These are phyloP conservation scores for Campoplex capitator DNA, from an alignment of 2,888 invertebrate genomes.

Conservation along the genomic window DNA sequence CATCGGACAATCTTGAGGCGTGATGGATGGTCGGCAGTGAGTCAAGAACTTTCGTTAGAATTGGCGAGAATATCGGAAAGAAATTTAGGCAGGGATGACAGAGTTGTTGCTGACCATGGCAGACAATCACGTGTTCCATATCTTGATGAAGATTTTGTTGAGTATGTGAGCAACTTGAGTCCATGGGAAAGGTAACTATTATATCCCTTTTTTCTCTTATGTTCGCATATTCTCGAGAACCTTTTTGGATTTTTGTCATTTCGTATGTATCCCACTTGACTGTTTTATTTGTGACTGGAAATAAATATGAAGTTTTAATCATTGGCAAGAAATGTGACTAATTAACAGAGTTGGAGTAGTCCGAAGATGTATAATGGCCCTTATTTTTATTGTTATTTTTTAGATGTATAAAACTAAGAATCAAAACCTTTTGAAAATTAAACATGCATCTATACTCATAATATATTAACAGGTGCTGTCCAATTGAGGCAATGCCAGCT, in stretches of 20 bases:
- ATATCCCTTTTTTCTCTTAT: background rate
- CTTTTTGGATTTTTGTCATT: background rate
- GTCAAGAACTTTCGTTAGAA: slow-evolving; percentile 88
- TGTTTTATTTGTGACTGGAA: background rate
- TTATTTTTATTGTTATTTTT: too few species aligned
- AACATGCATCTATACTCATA: too few species aligned
- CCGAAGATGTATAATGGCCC: background rate
- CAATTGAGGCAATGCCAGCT: slow-evolving; percentile 87
- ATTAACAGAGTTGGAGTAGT: background rate
- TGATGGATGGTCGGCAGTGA: slow-evolving; percentile 86
- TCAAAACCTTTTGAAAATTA: too few species aligned
- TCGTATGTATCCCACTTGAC: background rate
- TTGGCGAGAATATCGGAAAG: slow-evolving; percentile 94
- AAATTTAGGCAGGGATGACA: slow-evolving; percentile 97
- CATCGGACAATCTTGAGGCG: slow-evolving; percentile 91
- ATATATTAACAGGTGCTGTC: slow-evolving; percentile 86
- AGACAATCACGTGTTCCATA: slow-evolving; percentile 93
- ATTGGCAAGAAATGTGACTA: too few species aligned
- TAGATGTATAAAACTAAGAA: too few species aligned
- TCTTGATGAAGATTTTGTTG: slow-evolving; percentile 90
- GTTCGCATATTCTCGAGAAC: too few species aligned
- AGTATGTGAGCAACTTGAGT: slow-evolving; percentile 88
- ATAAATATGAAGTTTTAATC: background rate
- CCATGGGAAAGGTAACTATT: slow-evolving; percentile 88
- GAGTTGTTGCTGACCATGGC: slow-evolving; percentile 96